Percentiles rank a stretch among this genome's conserved stretches.
Evolutionary conservation across 1,140 invertebrate genomes (phyloP).

Genomic region (Lysiphlebus fabarum): DNA sequence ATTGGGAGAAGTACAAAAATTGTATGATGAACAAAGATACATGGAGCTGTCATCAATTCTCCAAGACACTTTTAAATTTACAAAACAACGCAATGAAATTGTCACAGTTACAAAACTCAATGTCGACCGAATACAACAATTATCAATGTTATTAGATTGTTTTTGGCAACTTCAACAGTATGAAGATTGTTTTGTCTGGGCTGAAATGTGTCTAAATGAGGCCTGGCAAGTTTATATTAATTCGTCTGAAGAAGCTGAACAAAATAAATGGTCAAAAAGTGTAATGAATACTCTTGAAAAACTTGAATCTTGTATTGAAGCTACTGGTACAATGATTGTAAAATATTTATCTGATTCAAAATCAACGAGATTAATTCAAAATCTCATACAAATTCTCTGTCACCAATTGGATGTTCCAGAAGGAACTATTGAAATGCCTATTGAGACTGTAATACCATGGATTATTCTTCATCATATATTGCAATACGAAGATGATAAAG

Average conservation of each 20-base stretch:
- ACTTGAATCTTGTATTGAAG: slow-evolving; percentile 64
- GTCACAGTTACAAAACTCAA: slow-evolving; percentile 39
- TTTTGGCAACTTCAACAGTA: slow-evolving; percentile 61
- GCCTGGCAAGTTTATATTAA: slow-evolving; percentile 60
- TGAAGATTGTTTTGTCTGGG: slow-evolving; percentile 72
- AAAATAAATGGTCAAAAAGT: slow-evolving; percentile 63
- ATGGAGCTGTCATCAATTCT: slow-evolving; percentile 65
- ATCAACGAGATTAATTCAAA: slow-evolving; percentile 67
- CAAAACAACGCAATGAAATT: slow-evolving; percentile 42
- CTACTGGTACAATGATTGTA: slow-evolving; percentile 59
- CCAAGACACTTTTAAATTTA: slow-evolving; percentile 62
- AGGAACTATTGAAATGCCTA: slow-evolving; percentile 62
- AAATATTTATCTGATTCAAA: slow-evolving; percentile 56
- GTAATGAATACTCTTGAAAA: slow-evolving; percentile 67
- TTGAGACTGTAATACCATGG: slow-evolving; percentile 76
- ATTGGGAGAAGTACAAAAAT: slow-evolving; percentile 56
- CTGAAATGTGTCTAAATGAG: slow-evolving; percentile 68
- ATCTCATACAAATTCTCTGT: slow-evolving; percentile 70
- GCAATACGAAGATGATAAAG: slow-evolving; percentile 58
- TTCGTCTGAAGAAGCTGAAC: slow-evolving; percentile 52
- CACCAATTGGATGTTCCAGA: slow-evolving; percentile 69
- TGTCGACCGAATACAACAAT: slow-evolving; percentile 57
- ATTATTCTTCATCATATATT: slow-evolving; percentile 77
- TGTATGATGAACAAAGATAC: slow-evolving; percentile 63
- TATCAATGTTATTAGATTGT: slow-evolving; percentile 69